phyloP scores from a whole-genome alignment of 1,140 invertebrate species.

The Drosophila serrata region DNA sequence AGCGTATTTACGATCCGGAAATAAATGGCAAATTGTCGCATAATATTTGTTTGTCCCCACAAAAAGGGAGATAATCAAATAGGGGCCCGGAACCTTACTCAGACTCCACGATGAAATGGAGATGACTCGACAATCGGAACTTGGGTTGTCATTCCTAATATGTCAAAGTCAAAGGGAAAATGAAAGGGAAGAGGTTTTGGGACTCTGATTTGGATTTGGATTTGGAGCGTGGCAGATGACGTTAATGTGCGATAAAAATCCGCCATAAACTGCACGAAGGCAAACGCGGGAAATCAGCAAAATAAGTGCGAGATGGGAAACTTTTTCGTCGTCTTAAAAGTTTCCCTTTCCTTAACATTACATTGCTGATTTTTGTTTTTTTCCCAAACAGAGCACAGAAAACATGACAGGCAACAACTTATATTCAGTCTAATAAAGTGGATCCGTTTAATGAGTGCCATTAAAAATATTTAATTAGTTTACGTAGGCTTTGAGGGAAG shows the following conservation, averaged over 20 bases:
- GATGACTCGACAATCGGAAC: slow-evolving; percentile 35
- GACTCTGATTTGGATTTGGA: not conserved
- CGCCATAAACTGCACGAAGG: slow-evolving; percentile 14
- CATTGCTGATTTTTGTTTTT: not conserved
- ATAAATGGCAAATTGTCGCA: slow-evolving; percentile 59
- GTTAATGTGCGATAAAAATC: slow-evolving; percentile 46
- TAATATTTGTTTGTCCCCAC: slow-evolving; percentile 44
- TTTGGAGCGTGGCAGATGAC: slow-evolving; percentile 33
- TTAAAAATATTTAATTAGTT: slow-evolving; percentile 11
- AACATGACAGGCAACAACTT: not conserved
- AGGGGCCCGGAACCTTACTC: slow-evolving; percentile 9
- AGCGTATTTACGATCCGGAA: slow-evolving; percentile 53
- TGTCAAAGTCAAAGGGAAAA: slow-evolving; percentile 13
- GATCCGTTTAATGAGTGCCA: not conserved
- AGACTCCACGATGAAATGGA: slow-evolving; percentile 17
- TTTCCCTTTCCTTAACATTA: not conserved
- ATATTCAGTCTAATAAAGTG: not conserved
- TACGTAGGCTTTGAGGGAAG: not conserved
- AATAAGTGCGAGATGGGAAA: slow-evolving; percentile 11
- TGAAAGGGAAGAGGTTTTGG: not conserved
- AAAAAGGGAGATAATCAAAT: slow-evolving; percentile 37
- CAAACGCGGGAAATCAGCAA: not conserved
- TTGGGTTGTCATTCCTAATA: slow-evolving; percentile 26
- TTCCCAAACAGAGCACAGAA: not conserved
- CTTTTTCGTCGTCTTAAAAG: slow-evolving; percentile 33